Evolutionary conservation across 1,140 invertebrate species (phyloP).

Genomic region (Drosophila bipectinata): DNA sequence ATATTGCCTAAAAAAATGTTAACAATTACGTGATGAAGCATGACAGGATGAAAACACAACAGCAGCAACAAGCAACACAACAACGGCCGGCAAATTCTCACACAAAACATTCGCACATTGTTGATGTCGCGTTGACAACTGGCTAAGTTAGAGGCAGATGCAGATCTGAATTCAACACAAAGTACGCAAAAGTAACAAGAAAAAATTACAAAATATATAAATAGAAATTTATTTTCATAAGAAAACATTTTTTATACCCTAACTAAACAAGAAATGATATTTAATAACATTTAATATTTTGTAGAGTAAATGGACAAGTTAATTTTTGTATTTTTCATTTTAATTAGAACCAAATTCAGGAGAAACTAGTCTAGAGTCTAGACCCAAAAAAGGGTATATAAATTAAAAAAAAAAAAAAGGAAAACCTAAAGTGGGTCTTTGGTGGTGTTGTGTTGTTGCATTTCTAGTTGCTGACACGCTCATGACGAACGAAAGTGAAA

Average conservation of each 20-base stretch:
- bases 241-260: conserved; percentile 1
- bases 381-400: conserved; percentile 19
- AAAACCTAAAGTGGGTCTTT: conserved; percentile 29
- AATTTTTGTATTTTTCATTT: too few species aligned
- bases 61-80: conserved; percentile 32
- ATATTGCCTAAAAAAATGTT: conserved; percentile 38
- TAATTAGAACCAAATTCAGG: background rate
- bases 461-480: conserved; percentile 57
- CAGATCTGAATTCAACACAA: conserved; percentile 18
- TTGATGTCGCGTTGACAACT: conserved; percentile 62
- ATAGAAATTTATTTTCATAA: background rate
- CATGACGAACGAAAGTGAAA: conserved; percentile 76
- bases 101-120: conserved; percentile 67
- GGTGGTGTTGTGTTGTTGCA: conserved; percentile 39
- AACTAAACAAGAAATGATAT: too few species aligned
- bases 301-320: too few species aligned
- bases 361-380: too few species aligned
- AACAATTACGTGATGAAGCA: conserved; percentile 58
- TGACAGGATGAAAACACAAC: conserved; percentile 35
- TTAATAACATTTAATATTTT: background rate
- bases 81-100: conserved; percentile 59
- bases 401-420: conserved; percentile 11
- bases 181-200: conserved; percentile 43
- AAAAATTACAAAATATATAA: conserved; percentile 4
- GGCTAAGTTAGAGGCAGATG: background rate